Evolutionary conservation across 1,140 invertebrate genomes (phyloP), one percentile per base, ranked within the genome.

Genomic region (Bombus sibiricus): DNA sequence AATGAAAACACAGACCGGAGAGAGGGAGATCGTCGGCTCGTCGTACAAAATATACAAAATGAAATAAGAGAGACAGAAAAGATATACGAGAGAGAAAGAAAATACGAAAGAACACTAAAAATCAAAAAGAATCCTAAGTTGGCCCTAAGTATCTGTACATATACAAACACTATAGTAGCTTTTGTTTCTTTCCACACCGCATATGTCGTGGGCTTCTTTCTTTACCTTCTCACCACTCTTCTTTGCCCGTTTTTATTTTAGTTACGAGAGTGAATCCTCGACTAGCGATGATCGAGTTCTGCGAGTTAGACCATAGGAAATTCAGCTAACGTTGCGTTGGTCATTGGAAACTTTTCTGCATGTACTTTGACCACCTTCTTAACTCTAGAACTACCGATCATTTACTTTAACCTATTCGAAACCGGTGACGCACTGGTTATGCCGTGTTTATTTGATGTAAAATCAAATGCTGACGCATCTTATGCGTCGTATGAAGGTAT

Each of bases 1-100:
- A 66, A 88, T 68, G 88, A 85, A 87, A 82, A 83, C 88, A 83
- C 88, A 90, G 71, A 59, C 82, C 82, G 78, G 8, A 37, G 18
- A 78, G 75, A 81, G 82, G 82, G 39, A 85, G 83, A 66, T 74
- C 47, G n/a, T 71, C 81, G 78, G 69, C 88, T 62, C 53, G 73
- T 85, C 66, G 72, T 87, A 71, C 72, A 76, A 77, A 75, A 75
- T 47, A 47, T 57, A 68, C 59, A n/a, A 5, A n/a, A 25, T 13
- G 71, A 41, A 75, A 5, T 53, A n/a, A 39, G 9, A 64, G 10
- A 47, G 10, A 68, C 22, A 74, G 22, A 37, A 75, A 12, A 76
- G 37, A 57, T 37, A 53, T 59, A 76, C 25, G 6, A 25, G 18
- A 80, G 9, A 69, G 10, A 57, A 25, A 75, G 15, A 76, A 28